A percentile compares a stretch with the other conserved stretches of the same genome.
Evolutionary conservation across 2,113 vertebrate species (phyloP).

Genomic region (Heteronetta atricapilla): DNA sequence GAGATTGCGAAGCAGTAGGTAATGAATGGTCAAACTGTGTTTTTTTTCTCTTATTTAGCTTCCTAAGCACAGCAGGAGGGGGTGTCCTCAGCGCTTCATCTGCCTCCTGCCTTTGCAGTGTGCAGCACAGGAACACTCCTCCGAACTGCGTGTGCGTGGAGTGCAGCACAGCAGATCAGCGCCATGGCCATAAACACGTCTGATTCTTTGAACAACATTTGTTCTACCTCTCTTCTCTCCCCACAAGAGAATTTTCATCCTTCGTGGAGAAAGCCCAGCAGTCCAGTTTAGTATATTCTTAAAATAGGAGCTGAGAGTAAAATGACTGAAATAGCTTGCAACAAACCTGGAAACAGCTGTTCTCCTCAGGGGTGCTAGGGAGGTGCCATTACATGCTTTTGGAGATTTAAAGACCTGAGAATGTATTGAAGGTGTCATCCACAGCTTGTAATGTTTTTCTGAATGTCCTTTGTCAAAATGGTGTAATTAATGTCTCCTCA

Average conservation of each 20-base stretch:
- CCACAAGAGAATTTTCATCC: neutral
- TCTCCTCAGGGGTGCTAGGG: neutral
- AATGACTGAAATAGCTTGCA: neutral
- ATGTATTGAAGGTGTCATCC: neutral
- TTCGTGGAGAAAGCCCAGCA: neutral
- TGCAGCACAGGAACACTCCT: neutral
- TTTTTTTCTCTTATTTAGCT: neutral
- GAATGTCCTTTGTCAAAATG: neutral
- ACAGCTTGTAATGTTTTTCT: neutral
- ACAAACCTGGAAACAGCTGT: neutral
- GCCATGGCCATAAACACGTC: neutral
- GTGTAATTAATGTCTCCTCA: neutral
- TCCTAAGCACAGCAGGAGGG: neutral
- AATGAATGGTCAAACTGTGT: neutral
- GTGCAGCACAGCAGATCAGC: neutral
- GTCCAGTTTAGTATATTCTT: neutral
- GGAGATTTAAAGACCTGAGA: neutral
- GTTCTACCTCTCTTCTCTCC: neutral
- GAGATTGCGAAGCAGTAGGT: neutral
- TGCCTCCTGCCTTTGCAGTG: neutral
- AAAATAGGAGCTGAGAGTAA: neutral
- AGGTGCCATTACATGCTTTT: neutral
- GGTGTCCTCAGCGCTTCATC: neutral
- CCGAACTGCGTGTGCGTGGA: neutral
- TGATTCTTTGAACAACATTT: rapidly evolving